phyloP scores from a whole-genome alignment of 2,888 invertebrate species.

The Callimorpha dominula region DNA sequence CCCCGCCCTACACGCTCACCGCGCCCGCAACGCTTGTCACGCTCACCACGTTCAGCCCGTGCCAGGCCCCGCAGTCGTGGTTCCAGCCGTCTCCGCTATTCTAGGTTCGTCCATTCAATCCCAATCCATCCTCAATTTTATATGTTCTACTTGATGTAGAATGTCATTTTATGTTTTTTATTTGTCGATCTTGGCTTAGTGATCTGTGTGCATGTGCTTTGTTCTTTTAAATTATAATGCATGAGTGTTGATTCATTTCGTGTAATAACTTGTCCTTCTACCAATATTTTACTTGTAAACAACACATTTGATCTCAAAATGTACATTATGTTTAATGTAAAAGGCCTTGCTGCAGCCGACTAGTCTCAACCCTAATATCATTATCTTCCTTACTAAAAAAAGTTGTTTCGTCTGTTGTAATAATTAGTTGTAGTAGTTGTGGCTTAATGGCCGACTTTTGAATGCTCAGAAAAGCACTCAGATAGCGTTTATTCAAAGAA shows the following conservation, averaged over 20 bases:
- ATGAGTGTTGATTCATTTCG: constrained; percentile 28
- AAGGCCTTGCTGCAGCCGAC: not conserved
- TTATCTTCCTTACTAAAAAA: not conserved
- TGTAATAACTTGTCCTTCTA: constrained; percentile 30
- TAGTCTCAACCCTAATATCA: not conserved
- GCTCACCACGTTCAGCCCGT: constrained; percentile 56
- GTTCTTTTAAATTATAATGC: constrained; percentile 25
- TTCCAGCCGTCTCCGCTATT: constrained; percentile 74
- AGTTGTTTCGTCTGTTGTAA: no score
- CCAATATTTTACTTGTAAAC: constrained; percentile 14
- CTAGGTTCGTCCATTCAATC: constrained; percentile 72
- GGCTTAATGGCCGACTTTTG: no score
- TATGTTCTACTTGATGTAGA: constrained; percentile 26
- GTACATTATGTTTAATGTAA: not conserved
- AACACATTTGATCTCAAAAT: no score
- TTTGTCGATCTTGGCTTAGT: constrained; percentile 29
- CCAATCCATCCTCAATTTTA: constrained; percentile 29
- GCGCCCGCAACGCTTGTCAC: constrained; percentile 46
- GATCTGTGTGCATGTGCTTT: constrained; percentile 40
- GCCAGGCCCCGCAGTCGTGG: constrained; percentile 71
- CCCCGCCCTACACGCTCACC: constrained; percentile 48
- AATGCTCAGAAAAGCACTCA: no score
- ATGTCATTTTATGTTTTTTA: constrained; percentile 10
- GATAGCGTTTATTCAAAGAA: no score
- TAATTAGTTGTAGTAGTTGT: no score